Percentiles rank a stretch among this genome's conserved stretches.
Conservation (phyloP, 2,797 vertebrate species). For the Setipinna tenuifilis region DNA sequence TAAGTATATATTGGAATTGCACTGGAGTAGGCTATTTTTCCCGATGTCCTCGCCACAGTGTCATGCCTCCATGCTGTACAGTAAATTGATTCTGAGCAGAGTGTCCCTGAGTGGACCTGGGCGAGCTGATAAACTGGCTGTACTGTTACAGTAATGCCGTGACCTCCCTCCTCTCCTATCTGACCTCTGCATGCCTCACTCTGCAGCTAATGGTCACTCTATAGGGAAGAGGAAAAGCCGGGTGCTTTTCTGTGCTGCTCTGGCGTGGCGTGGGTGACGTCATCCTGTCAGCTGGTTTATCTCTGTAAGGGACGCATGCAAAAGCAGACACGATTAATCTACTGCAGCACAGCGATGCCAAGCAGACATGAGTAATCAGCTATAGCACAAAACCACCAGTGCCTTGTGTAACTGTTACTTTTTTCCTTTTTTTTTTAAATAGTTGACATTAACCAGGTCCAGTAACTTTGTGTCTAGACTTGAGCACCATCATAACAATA, state of each 20-base stretch:
- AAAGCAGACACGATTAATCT: constrained; percentile 5
- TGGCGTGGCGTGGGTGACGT: not conserved
- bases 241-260: not conserved
- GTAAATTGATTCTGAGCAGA: not conserved
- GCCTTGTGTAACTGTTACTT: not conserved
- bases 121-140: not conserved
- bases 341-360: not conserved
- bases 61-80: not conserved
- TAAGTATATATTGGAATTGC: not conserved
- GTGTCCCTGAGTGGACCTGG: not conserved
- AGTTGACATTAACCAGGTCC: not conserved
- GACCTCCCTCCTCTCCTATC: not conserved
- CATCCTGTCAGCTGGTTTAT: constrained; percentile 8
- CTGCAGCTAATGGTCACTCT: not conserved
- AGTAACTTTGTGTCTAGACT: not conserved
- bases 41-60: not conserved
- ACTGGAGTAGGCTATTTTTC: not conserved
- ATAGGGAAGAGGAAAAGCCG: not conserved
- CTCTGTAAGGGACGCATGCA: not conserved
- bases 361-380: constrained; percentile 7
- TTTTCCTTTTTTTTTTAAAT: not conserved
- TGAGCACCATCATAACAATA: not conserved
- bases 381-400: not conserved
- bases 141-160: not conserved
- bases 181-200: not conserved